Evolutionary conservation across 2,888 invertebrate genomes (phyloP), one percentile per base, ranked within the genome.

Genomic region (Taphrorychus bicolor): DNA sequence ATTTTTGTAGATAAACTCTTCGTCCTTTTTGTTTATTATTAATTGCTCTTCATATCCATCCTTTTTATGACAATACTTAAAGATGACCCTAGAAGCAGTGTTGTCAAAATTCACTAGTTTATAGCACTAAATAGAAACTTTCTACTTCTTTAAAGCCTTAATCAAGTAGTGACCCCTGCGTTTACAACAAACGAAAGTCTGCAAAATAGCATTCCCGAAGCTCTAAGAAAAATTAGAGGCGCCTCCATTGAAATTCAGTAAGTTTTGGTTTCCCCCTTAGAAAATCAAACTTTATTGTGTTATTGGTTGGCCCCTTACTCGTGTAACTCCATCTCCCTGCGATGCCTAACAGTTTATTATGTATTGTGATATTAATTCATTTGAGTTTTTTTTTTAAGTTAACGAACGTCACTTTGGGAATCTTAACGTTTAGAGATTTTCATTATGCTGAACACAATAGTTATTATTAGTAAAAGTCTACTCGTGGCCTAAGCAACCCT

Each of bases 171-270:
- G 57, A 64, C 72, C 51, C 71, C 76, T 16, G 74, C 75, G 68
- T 76, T 76, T 71, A 75, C 76, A 17, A 75, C 75, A 64, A 76
- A 75, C 49, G 75, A 75, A 51, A 70, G 67, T 59, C 73, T 75
- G 7, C 74, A 76, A 72, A 72, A 68, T 59, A 74, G 74, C 69
- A 72, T 76, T 58, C 74, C 76, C n/a, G 74, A 75, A 66, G 73
- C 74, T 14, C 59, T 76, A 65, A 74, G 73, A 71, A 76, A 76
- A 74, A 72, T 76, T 63, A 69, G 74, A 71, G 73, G 74, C 69
- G 74, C 74, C 59, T 73, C 74, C 17, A 71, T 74, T 62, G 75
- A 76, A 59, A 70, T 75, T 70, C 73, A 74, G 76, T 76, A 75
- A 76, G 76, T 74, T 58, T 41, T 59, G 52, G 9, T 5, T 11